Evolutionary conservation across 2,113 vertebrate species (phyloP).

Genomic region (Neolamprologus devosi): DNA sequence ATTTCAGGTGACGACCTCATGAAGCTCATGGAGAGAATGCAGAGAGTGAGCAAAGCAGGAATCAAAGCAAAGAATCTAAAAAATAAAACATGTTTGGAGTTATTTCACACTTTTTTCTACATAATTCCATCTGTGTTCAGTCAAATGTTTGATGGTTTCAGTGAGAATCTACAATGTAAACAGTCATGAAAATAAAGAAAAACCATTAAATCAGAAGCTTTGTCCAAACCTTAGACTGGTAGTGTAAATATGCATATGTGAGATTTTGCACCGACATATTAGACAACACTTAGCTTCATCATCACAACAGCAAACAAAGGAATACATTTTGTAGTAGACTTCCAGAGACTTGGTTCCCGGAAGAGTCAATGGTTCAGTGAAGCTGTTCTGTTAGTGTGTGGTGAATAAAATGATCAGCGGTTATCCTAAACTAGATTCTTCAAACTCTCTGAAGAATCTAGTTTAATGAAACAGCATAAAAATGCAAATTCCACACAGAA

Average conservation of each 20-base stretch:
- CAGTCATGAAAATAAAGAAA: not conserved
- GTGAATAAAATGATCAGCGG: rapidly evolving
- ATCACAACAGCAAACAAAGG: not conserved
- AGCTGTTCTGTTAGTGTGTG: not conserved
- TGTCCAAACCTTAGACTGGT: not conserved
- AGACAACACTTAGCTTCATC: not conserved
- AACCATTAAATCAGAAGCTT: rapidly evolving
- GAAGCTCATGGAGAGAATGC: no score
- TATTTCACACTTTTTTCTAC: no score
- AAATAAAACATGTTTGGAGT: no score
- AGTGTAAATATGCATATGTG: not conserved
- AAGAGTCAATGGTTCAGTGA: not conserved
- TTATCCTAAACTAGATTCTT: not conserved
- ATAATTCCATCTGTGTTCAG: no score
- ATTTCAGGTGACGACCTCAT: not conserved
- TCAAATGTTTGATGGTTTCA: no score
- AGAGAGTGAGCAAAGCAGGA: no score
- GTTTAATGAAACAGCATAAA: not conserved
- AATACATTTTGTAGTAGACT: not conserved
- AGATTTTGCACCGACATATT: not conserved
- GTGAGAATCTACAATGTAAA: no score
- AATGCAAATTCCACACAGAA: not conserved
- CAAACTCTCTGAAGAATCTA: rapidly evolving
- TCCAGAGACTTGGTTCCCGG: not conserved
- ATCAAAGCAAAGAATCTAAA: no score